Evolutionary conservation across 2,888 invertebrate species (phyloP), one percentile per base, ranked within the genome.

Genomic region (Neria commutata): DNA sequence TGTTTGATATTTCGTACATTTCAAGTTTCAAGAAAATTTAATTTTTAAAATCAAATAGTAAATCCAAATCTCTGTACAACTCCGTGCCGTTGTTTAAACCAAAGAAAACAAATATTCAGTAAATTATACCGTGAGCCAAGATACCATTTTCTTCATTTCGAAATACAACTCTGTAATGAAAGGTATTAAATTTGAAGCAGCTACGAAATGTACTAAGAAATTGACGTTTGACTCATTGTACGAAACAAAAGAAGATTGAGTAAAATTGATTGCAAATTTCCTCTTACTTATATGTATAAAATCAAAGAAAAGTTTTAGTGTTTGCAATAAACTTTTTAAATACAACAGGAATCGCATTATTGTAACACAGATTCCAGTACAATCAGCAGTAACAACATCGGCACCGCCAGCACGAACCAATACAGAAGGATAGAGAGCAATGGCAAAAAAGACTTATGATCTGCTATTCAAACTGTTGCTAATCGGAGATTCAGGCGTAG

Each of bases 361-460:
- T 19, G 17, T 14, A 17, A 21, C 42, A 37, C 14, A 4, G n/a
- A 37, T n/a, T 6, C 37, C 37, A 5, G 37, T n/a, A 17, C 42
- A 37, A 37, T 14, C 42, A 37, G 37, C 37, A 37, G 16, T n/a
- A 14, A n/a, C 37, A 37, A 37, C 37, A 37, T 6, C 37, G 3
- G 8, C 21, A 42, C 19, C 21, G 17, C 42, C 42, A 37, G 4
- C 21, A 10, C 37, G 4, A 37, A n/a, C n/a, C n/a, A n/a, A n/a
- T n/a, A n/a, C n/a, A n/a, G n/a, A n/a, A n/a, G n/a, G n/a, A n/a
- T n/a, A n/a, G n/a, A 4, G 17, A 56, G 69, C 85, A 87, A 95
- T 95, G 94, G 94, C 94, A 81, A 95, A 95, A 86, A 93, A 93
- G 87, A 94, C 95, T 68, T 95, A 95, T 86, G 95, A 95, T 85